These are phyloP conservation scores for Gallinago solitaria DNA, from an alignment of 2,797 vertebrate genomes.

Conservation along the genomic window DNA sequence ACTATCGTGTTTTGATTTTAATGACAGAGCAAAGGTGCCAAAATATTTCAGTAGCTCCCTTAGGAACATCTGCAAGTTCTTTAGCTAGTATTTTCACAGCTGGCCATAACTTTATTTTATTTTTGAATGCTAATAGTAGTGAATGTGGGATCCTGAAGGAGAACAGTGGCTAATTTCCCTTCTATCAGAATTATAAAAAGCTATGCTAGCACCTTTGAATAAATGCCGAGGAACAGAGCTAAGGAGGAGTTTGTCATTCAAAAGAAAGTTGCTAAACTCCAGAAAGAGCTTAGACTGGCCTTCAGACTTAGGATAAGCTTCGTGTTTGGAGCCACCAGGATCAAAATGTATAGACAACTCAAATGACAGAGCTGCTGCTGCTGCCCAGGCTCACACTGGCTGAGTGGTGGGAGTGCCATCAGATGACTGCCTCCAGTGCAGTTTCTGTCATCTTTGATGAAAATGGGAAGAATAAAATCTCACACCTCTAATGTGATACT, in stretches of 20 bases:
- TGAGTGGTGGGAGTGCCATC: background rate
- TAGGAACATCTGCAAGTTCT: conserved; percentile 63
- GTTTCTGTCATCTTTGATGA: background rate
- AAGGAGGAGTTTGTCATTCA: background rate
- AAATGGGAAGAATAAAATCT: background rate
- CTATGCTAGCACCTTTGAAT: background rate
- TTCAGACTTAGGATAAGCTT: background rate
- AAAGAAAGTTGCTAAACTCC: background rate
- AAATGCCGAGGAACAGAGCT: background rate
- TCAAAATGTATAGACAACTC: background rate
- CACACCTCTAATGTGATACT: background rate
- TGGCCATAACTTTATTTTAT: conserved; percentile 34
- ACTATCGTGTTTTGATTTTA: conserved; percentile 20
- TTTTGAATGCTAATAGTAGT: conserved; percentile 10
- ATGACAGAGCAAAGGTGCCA: conserved; percentile 59
- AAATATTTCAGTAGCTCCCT: conserved; percentile 66
- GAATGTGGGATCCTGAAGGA: conserved; percentile 13
- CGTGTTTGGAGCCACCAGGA: background rate
- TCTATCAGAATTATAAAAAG: background rate
- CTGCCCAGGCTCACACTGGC: background rate
- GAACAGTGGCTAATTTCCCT: conserved; percentile 42
- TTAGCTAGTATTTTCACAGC: conserved; percentile 62
- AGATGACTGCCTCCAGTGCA: background rate
- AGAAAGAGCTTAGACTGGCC: background rate
- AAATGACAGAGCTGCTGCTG: background rate